Evolutionary conservation across 2,113 vertebrate species (phyloP).

Genomic region (Podocnemis expansa): DNA sequence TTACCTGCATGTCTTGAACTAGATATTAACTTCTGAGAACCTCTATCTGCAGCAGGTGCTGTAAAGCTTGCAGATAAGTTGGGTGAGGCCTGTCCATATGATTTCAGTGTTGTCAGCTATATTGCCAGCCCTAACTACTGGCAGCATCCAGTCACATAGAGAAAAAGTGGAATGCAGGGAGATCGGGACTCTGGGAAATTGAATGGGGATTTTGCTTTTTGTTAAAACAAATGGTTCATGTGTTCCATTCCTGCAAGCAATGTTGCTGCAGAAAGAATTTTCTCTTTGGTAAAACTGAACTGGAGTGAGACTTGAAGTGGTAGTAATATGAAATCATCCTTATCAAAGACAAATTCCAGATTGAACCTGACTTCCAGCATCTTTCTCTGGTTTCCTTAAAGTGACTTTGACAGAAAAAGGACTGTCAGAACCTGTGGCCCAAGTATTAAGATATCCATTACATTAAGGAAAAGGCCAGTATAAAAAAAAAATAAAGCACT

Average conservation of each 20-base stretch:
- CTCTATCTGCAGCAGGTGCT: background rate
- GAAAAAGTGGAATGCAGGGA: background rate
- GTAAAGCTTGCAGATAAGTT: background rate
- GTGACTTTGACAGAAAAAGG: background rate
- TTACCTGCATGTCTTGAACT: background rate
- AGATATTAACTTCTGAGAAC: background rate
- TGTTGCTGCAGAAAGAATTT: constrained; percentile 8
- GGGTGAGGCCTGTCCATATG: too few relatives aligned
- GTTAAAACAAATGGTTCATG: background rate
- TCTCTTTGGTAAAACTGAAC: background rate
- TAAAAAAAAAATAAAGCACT: background rate
- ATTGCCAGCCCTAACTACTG: accelerated
- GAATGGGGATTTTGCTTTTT: background rate
- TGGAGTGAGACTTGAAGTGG: background rate
- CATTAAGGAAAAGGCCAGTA: background rate
- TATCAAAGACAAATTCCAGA: background rate
- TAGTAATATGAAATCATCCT: background rate
- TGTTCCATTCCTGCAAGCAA: background rate
- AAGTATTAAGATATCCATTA: background rate
- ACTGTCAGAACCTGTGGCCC: background rate
- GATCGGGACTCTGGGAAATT: accelerated
- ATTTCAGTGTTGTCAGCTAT: background rate
- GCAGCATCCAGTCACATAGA: background rate
- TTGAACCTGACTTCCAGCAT: background rate
- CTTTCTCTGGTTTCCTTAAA: background rate